Base-by-base conservation (phyloP, 2,113 vertebrate species). In the Astur gentilis region DNA sequence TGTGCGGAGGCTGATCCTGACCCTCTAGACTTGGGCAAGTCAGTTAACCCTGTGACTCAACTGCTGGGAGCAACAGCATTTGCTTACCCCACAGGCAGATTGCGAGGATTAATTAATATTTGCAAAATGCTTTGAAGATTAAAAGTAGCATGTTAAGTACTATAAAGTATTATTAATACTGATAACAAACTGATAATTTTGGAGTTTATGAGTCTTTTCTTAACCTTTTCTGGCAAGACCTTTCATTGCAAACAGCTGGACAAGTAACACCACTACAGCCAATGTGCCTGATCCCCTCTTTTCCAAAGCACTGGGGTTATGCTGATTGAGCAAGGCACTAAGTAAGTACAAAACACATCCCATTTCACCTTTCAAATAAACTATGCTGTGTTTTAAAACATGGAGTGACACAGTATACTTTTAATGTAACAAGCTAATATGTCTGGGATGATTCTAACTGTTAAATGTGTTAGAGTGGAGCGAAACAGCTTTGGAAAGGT, bases 81-180 rank as follows among this genome's bases (percentile, higher is more conserved):
- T 96, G 71, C 89, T 90, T 93, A 86, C 89, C 89, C 85, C 87
- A 54, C 26, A 55, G 90, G 87, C 93, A 94, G 38, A 75, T 29
- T 78, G 61, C 29, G 64, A 88, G 75, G 75, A 88, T 96, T 96
- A 95, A 96, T 97, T 94, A 81, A 88, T 95, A 65, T 90, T 91
- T 90, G 87, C 79, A 86, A 87, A 95, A 66, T 81, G 70, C 91
- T 95, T 96, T 96, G 91, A 90, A 96, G 89, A 94, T 77, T 10
- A 77, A 80, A 95, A 95, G 71, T 83, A 85, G 23, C 91, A 40
- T 76, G 27, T 83, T 85, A 93, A 94, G 71, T 90, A 66, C 49
- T 93, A 80, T 54, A 60, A 90, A 93, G 50, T 95, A 83, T 80
- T 95, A 91, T 58, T 83, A 72, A 83, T 69, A 69, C 50, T 88